phyloP scores from a whole-genome alignment of 2,113 vertebrate species.

The Sisor rabdophorus region DNA sequence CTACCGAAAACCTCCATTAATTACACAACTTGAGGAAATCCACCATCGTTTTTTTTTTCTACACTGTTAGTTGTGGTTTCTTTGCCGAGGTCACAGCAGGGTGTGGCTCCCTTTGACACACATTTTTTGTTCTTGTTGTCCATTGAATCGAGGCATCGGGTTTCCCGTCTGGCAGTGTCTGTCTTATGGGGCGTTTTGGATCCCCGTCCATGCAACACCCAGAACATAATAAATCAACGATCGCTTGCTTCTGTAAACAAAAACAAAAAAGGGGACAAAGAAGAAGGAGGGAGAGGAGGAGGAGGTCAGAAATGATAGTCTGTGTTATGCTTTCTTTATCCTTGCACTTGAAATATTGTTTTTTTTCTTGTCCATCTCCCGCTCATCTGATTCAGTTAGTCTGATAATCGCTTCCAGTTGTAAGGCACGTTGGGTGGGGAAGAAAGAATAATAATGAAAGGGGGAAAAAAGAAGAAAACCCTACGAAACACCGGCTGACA shows the following conservation, averaged over 20 bases:
- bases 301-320: neutral
- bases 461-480: neutral
- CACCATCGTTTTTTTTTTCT: neutral
- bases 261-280: neutral
- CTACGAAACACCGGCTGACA: neutral
- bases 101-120: conserved; percentile 18
- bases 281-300: neutral
- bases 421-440: neutral
- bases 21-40: neutral
- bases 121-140: conserved; percentile 2
- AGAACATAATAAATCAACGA: conserved; percentile 23
- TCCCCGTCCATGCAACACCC: conserved; percentile 5
- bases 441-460: neutral
- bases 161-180: conserved; percentile 30
- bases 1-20: neutral
- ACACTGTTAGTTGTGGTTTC: neutral
- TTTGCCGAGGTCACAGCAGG: conserved; percentile 7
- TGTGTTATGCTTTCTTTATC: neutral
- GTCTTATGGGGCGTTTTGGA: conserved; percentile 22
- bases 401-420: conserved; percentile 3
- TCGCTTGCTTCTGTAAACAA: conserved; percentile 12
- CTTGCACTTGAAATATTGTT: neutral
- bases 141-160: conserved; percentile 26
- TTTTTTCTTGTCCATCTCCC: neutral
- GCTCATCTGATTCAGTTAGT: conserved; percentile 5